phyloP scores from a whole-genome alignment of 2,888 invertebrate species.

The Cheiracanthium punctorium region DNA sequence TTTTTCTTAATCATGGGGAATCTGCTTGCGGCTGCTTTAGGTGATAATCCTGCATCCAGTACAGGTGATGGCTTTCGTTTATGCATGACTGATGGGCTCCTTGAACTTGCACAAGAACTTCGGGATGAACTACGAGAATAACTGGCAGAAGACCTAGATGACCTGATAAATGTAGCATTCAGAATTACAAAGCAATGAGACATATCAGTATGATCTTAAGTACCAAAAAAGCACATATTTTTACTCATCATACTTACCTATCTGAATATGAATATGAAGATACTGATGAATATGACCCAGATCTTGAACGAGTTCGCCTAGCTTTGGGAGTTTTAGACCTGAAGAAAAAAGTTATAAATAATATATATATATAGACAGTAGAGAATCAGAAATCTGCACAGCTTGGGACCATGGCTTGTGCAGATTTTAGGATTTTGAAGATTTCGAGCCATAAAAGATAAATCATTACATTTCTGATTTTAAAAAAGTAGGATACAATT shows the following conservation, averaged over 20 bases:
- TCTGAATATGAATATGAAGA: conserved; percentile 83
- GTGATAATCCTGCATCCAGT: conserved; percentile 10
- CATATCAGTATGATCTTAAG: too few relatives aligned
- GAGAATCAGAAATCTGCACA: too few relatives aligned
- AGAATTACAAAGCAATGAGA: too few relatives aligned
- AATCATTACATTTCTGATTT: too few relatives aligned
- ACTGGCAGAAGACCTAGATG: conserved; percentile 74
- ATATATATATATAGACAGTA: too few relatives aligned
- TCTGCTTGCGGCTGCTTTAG: conserved; percentile 13
- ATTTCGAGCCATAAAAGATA: too few relatives aligned
- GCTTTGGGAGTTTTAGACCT: conserved; percentile 75
- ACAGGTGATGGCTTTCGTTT: conserved; percentile 23
- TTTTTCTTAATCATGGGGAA: conserved; percentile 29
- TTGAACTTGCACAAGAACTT: conserved; percentile 48
- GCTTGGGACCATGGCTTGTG: too few relatives aligned
- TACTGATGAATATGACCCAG: conserved; percentile 84
- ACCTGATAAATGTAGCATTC: conserved; percentile 73
- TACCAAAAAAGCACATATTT: too few relatives aligned
- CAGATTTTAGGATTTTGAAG: too few relatives aligned
- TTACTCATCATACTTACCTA: too few relatives aligned
- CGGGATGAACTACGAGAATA: conserved; percentile 74
- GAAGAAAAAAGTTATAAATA: conserved; percentile 10
- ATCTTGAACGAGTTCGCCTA: conserved; percentile 76
- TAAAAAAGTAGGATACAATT: too few relatives aligned
- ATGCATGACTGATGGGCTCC: conserved; percentile 31